Percentiles rank a stretch among this genome's conserved stretches.
phyloP scores from a whole-genome alignment of 2,888 invertebrate genomes.

The Papilio protenor region DNA sequence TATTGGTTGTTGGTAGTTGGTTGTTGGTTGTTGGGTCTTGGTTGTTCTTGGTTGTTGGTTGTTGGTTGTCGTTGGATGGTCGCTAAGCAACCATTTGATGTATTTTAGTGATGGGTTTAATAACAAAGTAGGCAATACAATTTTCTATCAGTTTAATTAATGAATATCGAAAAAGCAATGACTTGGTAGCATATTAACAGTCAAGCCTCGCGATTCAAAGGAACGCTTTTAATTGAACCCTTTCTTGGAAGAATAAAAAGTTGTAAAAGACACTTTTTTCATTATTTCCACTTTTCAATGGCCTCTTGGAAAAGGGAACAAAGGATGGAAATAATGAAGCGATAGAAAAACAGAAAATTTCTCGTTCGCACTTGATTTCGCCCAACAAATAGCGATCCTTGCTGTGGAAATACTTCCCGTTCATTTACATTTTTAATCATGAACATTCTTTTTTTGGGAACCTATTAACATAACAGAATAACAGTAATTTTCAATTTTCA shows the following conservation, averaged over 20 bases:
- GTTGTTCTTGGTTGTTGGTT: too few species aligned
- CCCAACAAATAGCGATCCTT: conserved; percentile 21
- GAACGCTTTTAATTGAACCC: conserved; percentile 58
- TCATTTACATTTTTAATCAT: not conserved
- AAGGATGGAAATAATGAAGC: conserved; percentile 42
- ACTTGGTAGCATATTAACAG: conserved; percentile 10
- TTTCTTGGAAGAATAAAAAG: conserved; percentile 53
- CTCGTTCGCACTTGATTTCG: conserved; percentile 39
- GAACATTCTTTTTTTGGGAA: not conserved
- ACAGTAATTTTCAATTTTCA: not conserved
- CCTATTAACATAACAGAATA: not conserved
- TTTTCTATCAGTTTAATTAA: not conserved
- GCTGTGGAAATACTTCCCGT: not conserved
- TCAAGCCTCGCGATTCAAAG: conserved; percentile 54
- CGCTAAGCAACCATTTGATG: too few species aligned
- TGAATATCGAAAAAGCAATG: conserved; percentile 16
- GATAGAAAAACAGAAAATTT: conserved; percentile 37
- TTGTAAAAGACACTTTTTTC: conserved; percentile 43
- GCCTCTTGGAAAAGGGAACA: conserved; percentile 40
- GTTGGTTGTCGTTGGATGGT: too few species aligned
- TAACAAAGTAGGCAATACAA: not conserved
- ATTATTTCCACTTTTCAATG: conserved; percentile 41
- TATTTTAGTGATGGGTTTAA: too few species aligned
- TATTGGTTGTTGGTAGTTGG: too few species aligned
- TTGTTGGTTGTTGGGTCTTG: too few species aligned